These are phyloP conservation scores for Alosa sapidissima DNA, from an alignment of 2,797 vertebrate genomes.

Conservation along the genomic window DNA sequence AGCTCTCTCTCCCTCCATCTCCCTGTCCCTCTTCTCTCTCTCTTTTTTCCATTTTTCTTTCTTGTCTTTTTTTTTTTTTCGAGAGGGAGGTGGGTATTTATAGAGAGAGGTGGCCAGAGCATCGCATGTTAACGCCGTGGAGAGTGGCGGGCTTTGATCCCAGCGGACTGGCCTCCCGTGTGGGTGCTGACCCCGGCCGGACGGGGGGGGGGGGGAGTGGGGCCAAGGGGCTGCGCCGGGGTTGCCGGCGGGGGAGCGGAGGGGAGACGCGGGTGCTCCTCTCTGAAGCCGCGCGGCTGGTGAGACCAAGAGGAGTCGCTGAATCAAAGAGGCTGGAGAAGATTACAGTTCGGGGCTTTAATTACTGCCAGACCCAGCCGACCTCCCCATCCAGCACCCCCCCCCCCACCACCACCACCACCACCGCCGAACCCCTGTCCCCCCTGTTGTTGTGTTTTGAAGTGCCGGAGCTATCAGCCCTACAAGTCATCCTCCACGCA, in stretches of 20 bases:
- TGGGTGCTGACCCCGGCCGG: conserved; percentile 41
- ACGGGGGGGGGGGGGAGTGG: not conserved
- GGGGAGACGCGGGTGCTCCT: conserved; percentile 66
- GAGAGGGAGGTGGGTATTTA: conserved; percentile 89
- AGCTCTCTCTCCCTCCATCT: not conserved
- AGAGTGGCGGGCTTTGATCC: conserved; percentile 88
- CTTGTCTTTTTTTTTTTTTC: conserved; percentile 31
- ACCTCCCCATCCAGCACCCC: conserved; percentile 60
- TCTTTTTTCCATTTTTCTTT: not conserved
- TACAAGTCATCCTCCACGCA: conserved; percentile 41
- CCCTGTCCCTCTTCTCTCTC: not conserved
- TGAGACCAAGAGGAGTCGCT: conserved; percentile 63
- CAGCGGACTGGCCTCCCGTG: conserved; percentile 83
- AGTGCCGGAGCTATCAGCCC: conserved; percentile 61
- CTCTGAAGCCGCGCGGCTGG: conserved; percentile 65
- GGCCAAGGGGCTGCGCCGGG: not conserved
- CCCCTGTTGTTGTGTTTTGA: conserved; percentile 69
- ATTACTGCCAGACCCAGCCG: conserved; percentile 72
- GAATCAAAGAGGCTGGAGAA: conserved; percentile 73
- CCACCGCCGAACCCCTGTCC: conserved; percentile 38
- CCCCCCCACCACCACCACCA: conserved; percentile 7
- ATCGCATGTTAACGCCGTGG: conserved; percentile 89
- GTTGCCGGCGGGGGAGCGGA: conserved; percentile 3
- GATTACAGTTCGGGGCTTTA: conserved; percentile 74
- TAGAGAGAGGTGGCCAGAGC: conserved; percentile 86